phyloP scores from a whole-genome alignment of 2,113 vertebrate species.

The Cinclus cinclus region DNA sequence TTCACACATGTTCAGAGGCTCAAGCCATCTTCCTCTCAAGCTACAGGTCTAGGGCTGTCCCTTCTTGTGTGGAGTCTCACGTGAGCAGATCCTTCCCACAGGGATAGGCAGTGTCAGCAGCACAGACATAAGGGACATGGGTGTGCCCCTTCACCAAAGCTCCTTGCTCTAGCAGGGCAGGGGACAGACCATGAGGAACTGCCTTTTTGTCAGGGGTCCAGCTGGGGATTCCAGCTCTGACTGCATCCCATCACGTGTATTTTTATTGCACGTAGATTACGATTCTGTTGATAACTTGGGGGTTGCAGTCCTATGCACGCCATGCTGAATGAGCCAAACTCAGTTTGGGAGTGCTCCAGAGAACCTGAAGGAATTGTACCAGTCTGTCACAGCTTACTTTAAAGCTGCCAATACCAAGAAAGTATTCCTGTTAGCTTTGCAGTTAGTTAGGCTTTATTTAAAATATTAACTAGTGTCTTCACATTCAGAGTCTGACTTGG shows the following conservation, averaged over 20 bases:
- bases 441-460: background rate
- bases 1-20: background rate
- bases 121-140: background rate
- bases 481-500: constrained; percentile 26
- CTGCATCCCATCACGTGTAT: background rate
- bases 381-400: background rate
- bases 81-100: background rate
- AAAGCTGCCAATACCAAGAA: background rate
- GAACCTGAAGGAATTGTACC: constrained; percentile 1
- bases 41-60: background rate
- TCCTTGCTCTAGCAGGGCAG: background rate
- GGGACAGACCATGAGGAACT: background rate
- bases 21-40: background rate
- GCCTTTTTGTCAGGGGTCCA: background rate
- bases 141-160: background rate
- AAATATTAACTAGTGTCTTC: constrained; percentile 43
- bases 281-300: background rate
- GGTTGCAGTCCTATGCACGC: background rate
- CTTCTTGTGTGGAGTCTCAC: background rate
- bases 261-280: background rate
- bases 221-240: background rate
- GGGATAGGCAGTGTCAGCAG: background rate
- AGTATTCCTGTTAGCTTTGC: background rate
- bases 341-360: constrained; percentile 1
- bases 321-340: background rate